Conservation (phyloP, 2,888 invertebrate species). For the Chrysomela aeneicollis region DNA sequence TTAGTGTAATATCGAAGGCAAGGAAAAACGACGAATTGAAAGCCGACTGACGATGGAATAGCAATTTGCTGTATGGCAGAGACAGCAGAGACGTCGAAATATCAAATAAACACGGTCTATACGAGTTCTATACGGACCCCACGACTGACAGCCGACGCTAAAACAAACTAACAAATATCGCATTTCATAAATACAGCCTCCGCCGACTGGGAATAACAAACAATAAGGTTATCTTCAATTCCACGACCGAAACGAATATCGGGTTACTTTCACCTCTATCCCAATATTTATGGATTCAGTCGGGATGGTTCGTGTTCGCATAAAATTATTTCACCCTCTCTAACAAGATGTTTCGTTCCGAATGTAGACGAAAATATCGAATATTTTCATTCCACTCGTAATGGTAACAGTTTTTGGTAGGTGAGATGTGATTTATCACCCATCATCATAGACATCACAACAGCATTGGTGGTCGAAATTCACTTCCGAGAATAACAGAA, state of each 20-base stretch:
- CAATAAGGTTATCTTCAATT: slow-evolving; percentile 44
- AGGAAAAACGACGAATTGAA: slow-evolving; percentile 35
- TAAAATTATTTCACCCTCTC: neutral
- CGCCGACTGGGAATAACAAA: slow-evolving; percentile 49
- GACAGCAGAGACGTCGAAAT: slow-evolving; percentile 20
- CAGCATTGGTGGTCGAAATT: too few relatives aligned
- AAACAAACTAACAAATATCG: slow-evolving; percentile 55
- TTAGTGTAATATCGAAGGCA: slow-evolving; percentile 34
- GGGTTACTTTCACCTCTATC: slow-evolving; percentile 16
- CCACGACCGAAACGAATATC: slow-evolving; percentile 16
- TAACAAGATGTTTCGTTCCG: neutral
- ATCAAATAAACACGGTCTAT: slow-evolving; percentile 32
- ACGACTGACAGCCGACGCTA: slow-evolving; percentile 51
- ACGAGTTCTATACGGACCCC: too few relatives aligned
- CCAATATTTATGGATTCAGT: neutral
- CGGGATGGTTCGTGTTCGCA: neutral
- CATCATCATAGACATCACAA: too few relatives aligned
- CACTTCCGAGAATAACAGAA: too few relatives aligned
- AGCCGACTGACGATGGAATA: slow-evolving; percentile 26
- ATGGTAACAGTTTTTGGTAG: too few relatives aligned
- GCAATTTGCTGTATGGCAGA: slow-evolving; percentile 24
- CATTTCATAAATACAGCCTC: slow-evolving; percentile 49
- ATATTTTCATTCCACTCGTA: too few relatives aligned
- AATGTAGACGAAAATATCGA: too few relatives aligned
- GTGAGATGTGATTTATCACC: too few relatives aligned